Evolutionary conservation across 2,113 vertebrate species (phyloP).

Genomic region (Vidua macroura): DNA sequence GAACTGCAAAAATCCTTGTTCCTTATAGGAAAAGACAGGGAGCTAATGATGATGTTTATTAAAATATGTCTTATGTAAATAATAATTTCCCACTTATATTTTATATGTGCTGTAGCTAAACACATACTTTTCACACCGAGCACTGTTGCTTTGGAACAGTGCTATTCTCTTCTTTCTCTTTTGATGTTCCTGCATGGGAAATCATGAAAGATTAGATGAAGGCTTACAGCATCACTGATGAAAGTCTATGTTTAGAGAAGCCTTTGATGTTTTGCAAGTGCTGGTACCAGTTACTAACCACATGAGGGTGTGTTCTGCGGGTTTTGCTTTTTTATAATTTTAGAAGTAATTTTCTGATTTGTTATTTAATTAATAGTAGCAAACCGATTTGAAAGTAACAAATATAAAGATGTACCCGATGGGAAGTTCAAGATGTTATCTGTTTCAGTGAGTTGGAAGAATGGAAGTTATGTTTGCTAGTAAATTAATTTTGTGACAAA

Average conservation of each 20-base stretch:
- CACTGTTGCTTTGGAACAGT: constrained; percentile 48
- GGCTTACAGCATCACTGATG: constrained; percentile 66
- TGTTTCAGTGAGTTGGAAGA: not conserved
- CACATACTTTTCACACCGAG: constrained; percentile 37
- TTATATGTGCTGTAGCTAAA: constrained; percentile 40
- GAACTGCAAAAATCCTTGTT: constrained; percentile 41
- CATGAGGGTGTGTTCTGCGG: not conserved
- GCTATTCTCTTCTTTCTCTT: constrained; percentile 61
- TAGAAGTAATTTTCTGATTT: constrained; percentile 52
- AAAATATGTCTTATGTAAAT: constrained; percentile 66
- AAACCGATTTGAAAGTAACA: constrained; percentile 28
- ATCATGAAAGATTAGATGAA: constrained; percentile 72
- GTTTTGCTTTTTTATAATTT: constrained; percentile 41
- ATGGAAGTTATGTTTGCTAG: not conserved
- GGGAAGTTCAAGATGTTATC: constrained; percentile 26
- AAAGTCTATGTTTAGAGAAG: constrained; percentile 72
- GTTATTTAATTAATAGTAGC: constrained; percentile 63
- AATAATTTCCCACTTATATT: constrained; percentile 57
- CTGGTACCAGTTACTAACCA: constrained; percentile 64
- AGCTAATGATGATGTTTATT: constrained; percentile 68
- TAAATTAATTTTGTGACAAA: not conserved
- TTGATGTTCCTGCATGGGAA: constrained; percentile 72
- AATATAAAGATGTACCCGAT: constrained; percentile 6
- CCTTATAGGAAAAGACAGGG: constrained; percentile 46
- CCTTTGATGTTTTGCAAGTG: constrained; percentile 72